Evolutionary conservation across 2,888 invertebrate genomes (phyloP).

Genomic region (Amorpha juglandis): DNA sequence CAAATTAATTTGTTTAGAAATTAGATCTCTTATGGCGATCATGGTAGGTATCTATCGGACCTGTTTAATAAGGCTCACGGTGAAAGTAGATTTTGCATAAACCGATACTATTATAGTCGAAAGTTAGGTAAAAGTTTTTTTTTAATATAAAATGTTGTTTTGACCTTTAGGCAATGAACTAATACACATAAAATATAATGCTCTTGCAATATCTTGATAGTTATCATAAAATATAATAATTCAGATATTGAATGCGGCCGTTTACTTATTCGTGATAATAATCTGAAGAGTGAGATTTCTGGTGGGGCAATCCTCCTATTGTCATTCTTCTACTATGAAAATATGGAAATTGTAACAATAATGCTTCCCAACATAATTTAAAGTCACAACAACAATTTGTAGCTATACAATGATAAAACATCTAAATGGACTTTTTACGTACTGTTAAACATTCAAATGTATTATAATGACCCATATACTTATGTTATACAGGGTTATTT

Average conservation of each 20-base stretch:
- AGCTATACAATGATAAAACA: no score
- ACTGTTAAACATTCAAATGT: no score
- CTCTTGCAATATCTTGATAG: not conserved
- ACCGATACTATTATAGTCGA: conserved; percentile 38
- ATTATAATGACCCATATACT: no score
- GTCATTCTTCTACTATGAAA: no score
- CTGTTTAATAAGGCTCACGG: conserved; percentile 37
- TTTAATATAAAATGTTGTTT: conserved; percentile 23
- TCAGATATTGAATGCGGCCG: not conserved
- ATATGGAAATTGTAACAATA: conserved; percentile 1
- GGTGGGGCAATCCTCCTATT: not conserved
- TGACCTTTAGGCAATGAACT: conserved; percentile 26
- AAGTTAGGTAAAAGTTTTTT: conserved; percentile 35
- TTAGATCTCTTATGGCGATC: conserved; percentile 18
- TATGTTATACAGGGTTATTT: no score
- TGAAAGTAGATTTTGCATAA: conserved; percentile 43
- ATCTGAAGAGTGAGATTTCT: not conserved
- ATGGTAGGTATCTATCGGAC: conserved; percentile 16
- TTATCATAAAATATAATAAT: conserved; percentile 11
- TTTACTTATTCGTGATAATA: not conserved
- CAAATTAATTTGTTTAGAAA: conserved; percentile 15
- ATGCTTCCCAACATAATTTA: not conserved
- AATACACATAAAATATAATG: conserved; percentile 17
- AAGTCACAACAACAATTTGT: not conserved
- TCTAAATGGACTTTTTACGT: not conserved